Percentiles rank a stretch among this genome's conserved stretches.
Evolutionary conservation across 2,888 invertebrate genomes (phyloP).

Genomic region (Metopia argyrocephala): DNA sequence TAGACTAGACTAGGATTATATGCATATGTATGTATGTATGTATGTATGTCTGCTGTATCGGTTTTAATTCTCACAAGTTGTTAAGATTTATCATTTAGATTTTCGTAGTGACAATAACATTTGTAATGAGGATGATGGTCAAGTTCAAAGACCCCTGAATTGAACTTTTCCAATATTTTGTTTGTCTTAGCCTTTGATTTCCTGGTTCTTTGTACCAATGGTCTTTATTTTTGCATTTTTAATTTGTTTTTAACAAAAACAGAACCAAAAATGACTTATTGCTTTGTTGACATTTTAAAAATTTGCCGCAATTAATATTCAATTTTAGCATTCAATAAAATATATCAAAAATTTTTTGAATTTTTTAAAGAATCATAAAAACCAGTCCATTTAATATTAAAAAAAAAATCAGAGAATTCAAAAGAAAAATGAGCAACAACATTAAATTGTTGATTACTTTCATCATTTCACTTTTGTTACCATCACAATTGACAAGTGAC

Average conservation of each 20-base stretch:
- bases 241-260: neutral
- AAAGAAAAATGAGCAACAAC: neutral
- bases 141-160: neutral
- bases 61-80: no score
- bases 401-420: neutral
- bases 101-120: no score
- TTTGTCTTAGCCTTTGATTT: neutral
- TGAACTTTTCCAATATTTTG: no score
- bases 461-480: slow-evolving; percentile 2
- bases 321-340: neutral
- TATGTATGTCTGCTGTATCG: no score
- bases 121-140: no score
- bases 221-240: neutral
- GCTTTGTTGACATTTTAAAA: slow-evolving; percentile 29
- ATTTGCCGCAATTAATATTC: neutral
- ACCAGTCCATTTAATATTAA: slow-evolving; percentile 13
- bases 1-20: no score
- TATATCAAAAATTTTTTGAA: slow-evolving; percentile 14
- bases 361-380: neutral
- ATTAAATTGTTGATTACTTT: slow-evolving; percentile 41
- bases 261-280: neutral
- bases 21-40: no score
- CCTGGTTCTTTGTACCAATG: neutral
- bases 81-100: no score
- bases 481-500: slow-evolving; percentile 35